Base-by-base conservation (phyloP, 1,140 invertebrate species). In the Dysdera silvatica region DNA sequence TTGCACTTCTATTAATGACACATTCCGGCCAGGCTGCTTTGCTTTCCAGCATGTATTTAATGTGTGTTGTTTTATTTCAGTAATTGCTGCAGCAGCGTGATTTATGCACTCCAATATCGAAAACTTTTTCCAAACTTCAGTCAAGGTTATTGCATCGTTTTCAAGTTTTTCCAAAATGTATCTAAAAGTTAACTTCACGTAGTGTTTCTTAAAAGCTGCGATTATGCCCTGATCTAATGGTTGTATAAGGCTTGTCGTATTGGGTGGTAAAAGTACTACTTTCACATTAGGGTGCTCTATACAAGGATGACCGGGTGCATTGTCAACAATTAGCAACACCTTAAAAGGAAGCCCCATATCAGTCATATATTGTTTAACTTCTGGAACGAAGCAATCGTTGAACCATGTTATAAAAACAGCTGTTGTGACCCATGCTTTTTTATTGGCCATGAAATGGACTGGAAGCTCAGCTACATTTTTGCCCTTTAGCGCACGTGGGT, bases 401-500 rank as follows among this genome's bases (percentile, higher is more conserved):
- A 53, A 35, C 51, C 28, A 53, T 35, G 12, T 20, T 20, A 14
- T 33, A 53, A 53, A 53, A 8, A 33, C 29, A 35, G 29, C 51
- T 33, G 0, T 20, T 6, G 16, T 33, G 14, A 53, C 3, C 28
- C 51, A 35, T 0, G 5, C 29, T 53, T n/a, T 53, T 53, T 35
- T 53, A 33, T 33, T 35, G 29, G 51, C 51, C 51, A 53, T 35
- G 5, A 35, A 33, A 33, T 53, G 51, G 2, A 53, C n/a, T 53
- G 51, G 51, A 32, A 32, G 1, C 28, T 41, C 33, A 32, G 23
- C 47, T 45, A 74, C 71, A 60, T 68, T 58, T 61, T 70, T 64
- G 56, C 70, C 70, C 69, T 78, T 78, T 55, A 79, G 68, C 4
- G 73, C 67, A 67, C 73, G 69, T 23, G 52, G 32, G 37, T 55